Conservation (phyloP, 2,113 vertebrate genomes). For the Piprites chloris region DNA sequence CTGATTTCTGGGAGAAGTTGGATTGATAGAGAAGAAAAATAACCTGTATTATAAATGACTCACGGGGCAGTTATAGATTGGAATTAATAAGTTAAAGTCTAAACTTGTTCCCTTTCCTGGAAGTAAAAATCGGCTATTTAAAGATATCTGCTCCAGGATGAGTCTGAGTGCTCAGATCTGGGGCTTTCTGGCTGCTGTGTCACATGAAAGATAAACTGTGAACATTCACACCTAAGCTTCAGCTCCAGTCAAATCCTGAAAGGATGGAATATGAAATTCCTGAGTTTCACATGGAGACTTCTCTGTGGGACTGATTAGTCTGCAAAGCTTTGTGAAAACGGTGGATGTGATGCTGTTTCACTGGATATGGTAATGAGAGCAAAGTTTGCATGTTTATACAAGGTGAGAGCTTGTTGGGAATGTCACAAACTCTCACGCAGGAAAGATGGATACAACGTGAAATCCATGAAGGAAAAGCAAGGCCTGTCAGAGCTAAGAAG, state of each 20-base stretch:
- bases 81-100: background rate
- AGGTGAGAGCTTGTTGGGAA: background rate
- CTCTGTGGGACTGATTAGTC: background rate
- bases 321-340: background rate
- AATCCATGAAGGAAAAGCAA: background rate
- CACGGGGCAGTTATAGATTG: background rate
- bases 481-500: background rate
- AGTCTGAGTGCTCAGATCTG: background rate
- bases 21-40: background rate
- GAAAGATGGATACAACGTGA: background rate
- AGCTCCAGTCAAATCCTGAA: background rate
- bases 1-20: background rate
- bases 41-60: background rate
- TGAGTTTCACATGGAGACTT: background rate
- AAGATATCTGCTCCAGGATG: background rate
- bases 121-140: background rate
- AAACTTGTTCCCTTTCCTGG: background rate
- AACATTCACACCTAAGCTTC: background rate
- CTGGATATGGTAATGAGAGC: background rate
- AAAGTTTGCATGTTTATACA: background rate
- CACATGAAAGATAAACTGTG: background rate
- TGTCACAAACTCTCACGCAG: background rate
- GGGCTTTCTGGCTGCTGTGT: background rate
- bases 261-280: background rate
- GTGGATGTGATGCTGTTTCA: background rate